Evolutionary conservation across 2,888 invertebrate genomes (phyloP).

Genomic region (Entomobrya proxima): DNA sequence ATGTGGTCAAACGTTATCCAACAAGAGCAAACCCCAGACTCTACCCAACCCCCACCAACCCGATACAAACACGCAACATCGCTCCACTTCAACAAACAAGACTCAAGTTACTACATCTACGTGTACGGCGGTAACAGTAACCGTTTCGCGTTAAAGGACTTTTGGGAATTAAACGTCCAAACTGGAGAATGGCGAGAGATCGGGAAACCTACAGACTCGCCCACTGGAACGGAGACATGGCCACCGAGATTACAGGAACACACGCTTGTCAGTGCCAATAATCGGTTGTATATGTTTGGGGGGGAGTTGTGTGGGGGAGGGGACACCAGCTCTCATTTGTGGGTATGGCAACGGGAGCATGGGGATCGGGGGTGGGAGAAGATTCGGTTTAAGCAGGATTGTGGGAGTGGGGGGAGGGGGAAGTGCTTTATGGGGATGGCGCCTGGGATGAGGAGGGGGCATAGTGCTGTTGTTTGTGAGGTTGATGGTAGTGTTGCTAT

Average conservation of each 20-base stretch:
- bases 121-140: constrained; percentile 84
- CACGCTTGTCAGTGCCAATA: constrained; percentile 86
- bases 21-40: neutral
- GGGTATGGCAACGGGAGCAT: constrained; percentile 50
- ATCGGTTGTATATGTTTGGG: constrained; percentile 89
- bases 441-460: constrained; percentile 89
- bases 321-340: constrained; percentile 38
- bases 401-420: neutral
- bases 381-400: constrained; percentile 45
- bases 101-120: constrained; percentile 81
- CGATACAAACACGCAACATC: constrained; percentile 53
- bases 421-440: constrained; percentile 75
- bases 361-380: constrained; percentile 35
- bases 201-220: constrained; percentile 74
- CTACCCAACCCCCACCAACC: constrained; percentile 42
- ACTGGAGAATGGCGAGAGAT: constrained; percentile 72
- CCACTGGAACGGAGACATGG: constrained; percentile 80
- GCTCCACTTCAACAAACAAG: neutral
- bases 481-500: constrained; percentile 81
- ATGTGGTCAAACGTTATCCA: constrained; percentile 65
- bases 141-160: constrained; percentile 87
- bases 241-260: constrained; percentile 92
- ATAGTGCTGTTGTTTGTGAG: constrained; percentile 87
- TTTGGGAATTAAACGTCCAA: constrained; percentile 90
- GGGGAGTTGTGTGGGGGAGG: constrained; percentile 80